Percentiles rank a stretch among this genome's conserved stretches.
Conservation (phyloP, 2,797 vertebrate genomes). For the Argyrosomus regius region DNA sequence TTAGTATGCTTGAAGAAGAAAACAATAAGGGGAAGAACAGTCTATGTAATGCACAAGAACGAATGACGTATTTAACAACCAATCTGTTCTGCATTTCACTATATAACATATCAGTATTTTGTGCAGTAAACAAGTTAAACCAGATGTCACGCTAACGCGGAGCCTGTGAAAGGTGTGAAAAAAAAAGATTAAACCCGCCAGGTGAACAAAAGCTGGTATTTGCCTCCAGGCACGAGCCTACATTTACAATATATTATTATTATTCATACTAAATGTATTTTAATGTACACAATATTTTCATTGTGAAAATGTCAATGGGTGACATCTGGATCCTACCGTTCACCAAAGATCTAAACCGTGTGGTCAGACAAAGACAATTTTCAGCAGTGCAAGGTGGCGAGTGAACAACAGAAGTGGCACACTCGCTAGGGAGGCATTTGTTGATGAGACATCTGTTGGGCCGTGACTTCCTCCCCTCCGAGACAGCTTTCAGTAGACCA, state of each 20-base stretch:
- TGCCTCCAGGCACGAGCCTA: constrained; percentile 9
- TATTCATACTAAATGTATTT: constrained; percentile 24
- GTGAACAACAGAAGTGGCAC: constrained; percentile 52
- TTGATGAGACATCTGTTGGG: constrained; percentile 69
- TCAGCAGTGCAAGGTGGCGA: constrained; percentile 40
- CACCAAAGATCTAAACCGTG: constrained; percentile 24
- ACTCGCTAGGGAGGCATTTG: constrained; percentile 54
- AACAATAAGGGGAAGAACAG: constrained; percentile 43
- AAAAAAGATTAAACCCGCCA: constrained; percentile 2
- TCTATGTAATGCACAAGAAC: constrained; percentile 36
- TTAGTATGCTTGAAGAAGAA: constrained; percentile 42
- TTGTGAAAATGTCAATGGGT: constrained; percentile 12
- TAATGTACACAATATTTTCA: constrained; percentile 17
- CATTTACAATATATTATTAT: not conserved
- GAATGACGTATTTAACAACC: constrained; percentile 40
- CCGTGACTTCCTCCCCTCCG: constrained; percentile 47
- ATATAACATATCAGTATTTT: constrained; percentile 23
- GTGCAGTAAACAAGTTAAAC: constrained; percentile 33
- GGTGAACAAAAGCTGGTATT: constrained; percentile 23
- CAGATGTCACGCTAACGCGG: constrained; percentile 38
- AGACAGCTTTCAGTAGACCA: constrained; percentile 63
- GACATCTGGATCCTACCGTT: constrained; percentile 24
- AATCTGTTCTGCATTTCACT: constrained; percentile 60
- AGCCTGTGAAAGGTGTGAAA: constrained; percentile 26
- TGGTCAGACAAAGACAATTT: constrained; percentile 36